Evolutionary conservation across 1,140 invertebrate species (phyloP).

Genomic region (Stenopsyche tienmushanensis): DNA sequence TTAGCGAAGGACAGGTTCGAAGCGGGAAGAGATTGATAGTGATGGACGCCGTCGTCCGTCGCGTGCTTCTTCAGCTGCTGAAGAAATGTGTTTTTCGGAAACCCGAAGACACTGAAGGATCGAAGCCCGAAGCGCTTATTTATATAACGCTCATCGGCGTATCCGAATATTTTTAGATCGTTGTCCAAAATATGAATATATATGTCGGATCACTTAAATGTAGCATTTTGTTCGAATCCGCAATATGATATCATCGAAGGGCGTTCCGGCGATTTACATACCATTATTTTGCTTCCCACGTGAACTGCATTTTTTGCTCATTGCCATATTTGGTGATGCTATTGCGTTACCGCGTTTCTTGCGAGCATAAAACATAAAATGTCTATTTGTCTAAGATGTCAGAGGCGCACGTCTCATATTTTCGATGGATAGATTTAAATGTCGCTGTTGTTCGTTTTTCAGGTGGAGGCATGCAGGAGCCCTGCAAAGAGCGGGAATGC

Average conservation of each 20-base stretch:
- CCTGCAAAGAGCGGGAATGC: conserved; percentile 34
- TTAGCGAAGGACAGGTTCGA: no score
- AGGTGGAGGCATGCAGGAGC: conserved; percentile 41
- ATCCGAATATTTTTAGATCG: no score
- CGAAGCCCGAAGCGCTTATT: background rate
- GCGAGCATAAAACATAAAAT: conserved; percentile 6
- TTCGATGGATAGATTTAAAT: background rate
- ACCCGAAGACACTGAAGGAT: no score
- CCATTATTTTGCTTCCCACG: conserved; percentile 30
- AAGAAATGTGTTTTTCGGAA: no score
- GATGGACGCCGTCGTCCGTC: no score
- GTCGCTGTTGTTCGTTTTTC: conserved; percentile 14
- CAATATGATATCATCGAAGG: conserved; percentile 34
- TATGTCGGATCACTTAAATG: no score
- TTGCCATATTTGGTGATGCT: conserved; percentile 22
- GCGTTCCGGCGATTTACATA: conserved; percentile 34
- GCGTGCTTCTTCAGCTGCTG: no score
- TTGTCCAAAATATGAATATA: no score
- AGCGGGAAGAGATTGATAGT: no score
- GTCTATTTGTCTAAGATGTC: background rate
- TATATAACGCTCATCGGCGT: background rate
- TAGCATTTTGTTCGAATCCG: conserved; percentile 22
- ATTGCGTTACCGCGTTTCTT: conserved; percentile 16
- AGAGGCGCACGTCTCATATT: background rate
- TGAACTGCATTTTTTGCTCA: conserved; percentile 32